Evolutionary conservation across 1,140 invertebrate genomes (phyloP), one percentile per base, ranked within the genome.

Genomic region (Mesaphorura yosii): DNA sequence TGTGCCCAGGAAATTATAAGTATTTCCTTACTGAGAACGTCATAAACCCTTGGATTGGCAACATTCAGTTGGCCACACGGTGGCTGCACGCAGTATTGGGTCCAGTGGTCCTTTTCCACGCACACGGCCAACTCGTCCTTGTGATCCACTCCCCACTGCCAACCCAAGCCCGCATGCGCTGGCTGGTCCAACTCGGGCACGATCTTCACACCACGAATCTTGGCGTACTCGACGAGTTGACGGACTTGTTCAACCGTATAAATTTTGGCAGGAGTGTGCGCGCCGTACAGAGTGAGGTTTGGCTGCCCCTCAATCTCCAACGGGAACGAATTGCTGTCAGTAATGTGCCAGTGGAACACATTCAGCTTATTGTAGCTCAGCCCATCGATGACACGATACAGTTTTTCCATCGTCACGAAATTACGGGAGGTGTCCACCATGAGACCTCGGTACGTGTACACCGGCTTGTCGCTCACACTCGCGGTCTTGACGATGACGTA

Each of bases 1-100:
- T n/a, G n/a, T n/a, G n/a, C n/a, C n/a, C 17, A 14, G 46, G 1
- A 39, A n/a, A 0, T 34, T 19, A 45, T 44, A 23, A 46, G 17
- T 12, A 45, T 22, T 6, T 45, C 3, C 7, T 80, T 78, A 42
- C 53, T 74, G 2, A 90, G 67, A 17, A 83, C 71, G 31, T 84
- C 73, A 58, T 88, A 90, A 37, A 88, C 70, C 38, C 75, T 74
- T 1, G 81, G 75, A 55, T 77, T 81, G 0, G 78, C 80, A 0
- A 84, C 84, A 70, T 89, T 84, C 1, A 89, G 70, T 66, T 88
- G 85, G 0, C 87, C 87, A 61, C 86, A 89, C 0, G 87, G 87
- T 3, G 87, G 86, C 61, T 88, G 85, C 10, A 37, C 34, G 34
- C 34, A 31, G 45, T 75, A 78, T 1, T 72, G 67, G 1, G 81